Percentiles rank a stretch among this genome's conserved stretches.
Evolutionary conservation across 2,888 invertebrate species (phyloP).

Genomic region (Drosophila barbarae): DNA sequence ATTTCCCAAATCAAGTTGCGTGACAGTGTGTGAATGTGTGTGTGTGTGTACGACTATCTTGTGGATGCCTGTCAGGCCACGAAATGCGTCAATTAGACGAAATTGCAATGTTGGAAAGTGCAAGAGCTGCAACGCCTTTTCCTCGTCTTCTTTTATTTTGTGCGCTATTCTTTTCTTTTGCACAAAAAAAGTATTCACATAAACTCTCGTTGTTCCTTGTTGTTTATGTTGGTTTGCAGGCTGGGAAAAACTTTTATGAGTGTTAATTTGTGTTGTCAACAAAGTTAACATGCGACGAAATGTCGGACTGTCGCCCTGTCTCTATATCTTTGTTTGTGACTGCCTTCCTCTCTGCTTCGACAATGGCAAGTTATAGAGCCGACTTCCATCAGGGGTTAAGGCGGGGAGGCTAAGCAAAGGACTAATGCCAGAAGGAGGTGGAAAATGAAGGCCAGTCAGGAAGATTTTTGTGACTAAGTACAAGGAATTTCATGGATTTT

Average conservation of each 20-base stretch:
- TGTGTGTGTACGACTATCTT: constrained; percentile 32
- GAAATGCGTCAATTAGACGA: constrained; percentile 75
- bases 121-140: constrained; percentile 39
- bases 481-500: constrained; percentile 12
- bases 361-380: constrained; percentile 7
- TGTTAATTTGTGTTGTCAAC: constrained; percentile 71
- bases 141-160: constrained; percentile 9
- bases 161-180: constrained; percentile 10
- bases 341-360: constrained; percentile 1
- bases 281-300: constrained; percentile 58
- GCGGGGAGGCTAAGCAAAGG: not conserved
- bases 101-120: constrained; percentile 66
- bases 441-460: constrained; percentile 4
- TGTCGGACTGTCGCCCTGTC: constrained; percentile 10
- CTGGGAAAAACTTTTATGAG: constrained; percentile 63
- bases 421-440: constrained; percentile 4
- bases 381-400: constrained; percentile 14
- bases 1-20: constrained; percentile 57
- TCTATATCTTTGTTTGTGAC: constrained; percentile 4
- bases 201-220: constrained; percentile 55
- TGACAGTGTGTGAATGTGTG: constrained; percentile 40
- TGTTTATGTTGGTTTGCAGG: constrained; percentile 50
- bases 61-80: constrained; percentile 65
- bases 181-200: constrained; percentile 55
- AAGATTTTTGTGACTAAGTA: constrained; percentile 7